phyloP scores from a whole-genome alignment of 2,888 invertebrate species.

The Campoplex capitator region DNA sequence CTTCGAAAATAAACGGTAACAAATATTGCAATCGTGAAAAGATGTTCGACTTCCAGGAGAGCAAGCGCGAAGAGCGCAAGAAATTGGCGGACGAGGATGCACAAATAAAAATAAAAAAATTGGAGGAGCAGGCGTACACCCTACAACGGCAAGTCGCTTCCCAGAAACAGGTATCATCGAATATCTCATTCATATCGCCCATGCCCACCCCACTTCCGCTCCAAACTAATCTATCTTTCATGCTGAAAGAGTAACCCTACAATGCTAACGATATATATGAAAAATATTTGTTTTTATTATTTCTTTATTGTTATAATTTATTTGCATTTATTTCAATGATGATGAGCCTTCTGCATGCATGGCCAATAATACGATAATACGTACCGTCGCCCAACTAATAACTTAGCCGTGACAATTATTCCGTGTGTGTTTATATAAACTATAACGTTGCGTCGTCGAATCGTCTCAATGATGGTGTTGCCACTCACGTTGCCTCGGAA shows the following conservation, averaged over 20 bases:
- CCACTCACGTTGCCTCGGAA: slow-evolving; percentile 64
- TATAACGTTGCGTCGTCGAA: slow-evolving; percentile 67
- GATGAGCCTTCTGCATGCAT: slow-evolving; percentile 73
- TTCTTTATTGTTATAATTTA: background rate
- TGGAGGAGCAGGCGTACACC: slow-evolving; percentile 97
- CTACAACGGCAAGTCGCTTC: slow-evolving; percentile 95
- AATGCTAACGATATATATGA: background rate
- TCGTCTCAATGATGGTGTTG: slow-evolving; percentile 68
- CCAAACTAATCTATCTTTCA: background rate
- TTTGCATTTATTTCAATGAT: slow-evolving; percentile 31
- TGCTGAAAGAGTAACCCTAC: background rate
- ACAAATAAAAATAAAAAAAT: slow-evolving; percentile 95
- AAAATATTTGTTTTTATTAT: background rate
- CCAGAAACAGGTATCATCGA: slow-evolving; percentile 89
- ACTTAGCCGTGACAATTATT: slow-evolving; percentile 59
- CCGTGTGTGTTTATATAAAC: slow-evolving; percentile 67
- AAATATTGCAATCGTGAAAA: slow-evolving; percentile 62
- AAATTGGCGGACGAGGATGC: slow-evolving; percentile 98
- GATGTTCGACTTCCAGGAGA: slow-evolving; percentile 87
- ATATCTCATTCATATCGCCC: slow-evolving; percentile 44
- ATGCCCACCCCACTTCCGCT: background rate
- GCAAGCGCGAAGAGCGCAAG: slow-evolving; percentile 95
- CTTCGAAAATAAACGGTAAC: slow-evolving; percentile 47
- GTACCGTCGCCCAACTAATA: slow-evolving; percentile 73
- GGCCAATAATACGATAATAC: slow-evolving; percentile 77